phyloP scores from a whole-genome alignment of 1,140 invertebrate genomes.

The Cotesia chilonis region DNA sequence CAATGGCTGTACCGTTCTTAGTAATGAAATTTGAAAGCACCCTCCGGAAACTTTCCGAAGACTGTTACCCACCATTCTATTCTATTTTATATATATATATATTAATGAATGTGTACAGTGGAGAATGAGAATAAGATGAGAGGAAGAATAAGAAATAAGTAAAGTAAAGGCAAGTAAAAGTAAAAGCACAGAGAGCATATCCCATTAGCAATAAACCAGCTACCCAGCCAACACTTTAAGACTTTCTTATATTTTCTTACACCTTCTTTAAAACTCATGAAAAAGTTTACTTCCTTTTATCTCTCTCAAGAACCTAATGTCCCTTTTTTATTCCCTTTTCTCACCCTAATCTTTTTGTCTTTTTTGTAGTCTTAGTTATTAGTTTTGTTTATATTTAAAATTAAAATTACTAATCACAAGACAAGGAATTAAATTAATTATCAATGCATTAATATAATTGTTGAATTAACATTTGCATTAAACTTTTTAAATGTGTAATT shows the following conservation, averaged over 20 bases:
- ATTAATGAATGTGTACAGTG: no score
- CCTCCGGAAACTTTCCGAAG: constrained; percentile 48
- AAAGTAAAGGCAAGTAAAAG: constrained; percentile 14
- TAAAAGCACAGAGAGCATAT: constrained; percentile 42
- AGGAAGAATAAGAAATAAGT: not conserved
- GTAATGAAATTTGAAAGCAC: constrained; percentile 55
- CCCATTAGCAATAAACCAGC: constrained; percentile 51
- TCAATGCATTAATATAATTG: no score
- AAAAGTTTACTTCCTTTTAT: constrained; percentile 4
- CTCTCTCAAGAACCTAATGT: no score
- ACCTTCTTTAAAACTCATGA: constrained; percentile 7
- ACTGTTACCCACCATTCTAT: not conserved
- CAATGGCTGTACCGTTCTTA: constrained; percentile 20
- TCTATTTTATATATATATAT: no score
- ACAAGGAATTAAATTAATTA: no score
- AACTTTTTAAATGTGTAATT: no score
- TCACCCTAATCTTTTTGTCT: no score
- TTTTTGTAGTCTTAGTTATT: no score
- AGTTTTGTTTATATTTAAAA: no score
- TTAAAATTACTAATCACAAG: no score
- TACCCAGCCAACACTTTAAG: constrained; percentile 19
- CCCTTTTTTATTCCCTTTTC: no score
- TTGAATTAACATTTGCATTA: no score
- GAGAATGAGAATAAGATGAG: not conserved
- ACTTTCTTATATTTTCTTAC: constrained; percentile 10